Evolutionary conservation across 2,797 vertebrate genomes (phyloP), one percentile per base, ranked within the genome.

Genomic region (Craterocephalus amniculus): DNA sequence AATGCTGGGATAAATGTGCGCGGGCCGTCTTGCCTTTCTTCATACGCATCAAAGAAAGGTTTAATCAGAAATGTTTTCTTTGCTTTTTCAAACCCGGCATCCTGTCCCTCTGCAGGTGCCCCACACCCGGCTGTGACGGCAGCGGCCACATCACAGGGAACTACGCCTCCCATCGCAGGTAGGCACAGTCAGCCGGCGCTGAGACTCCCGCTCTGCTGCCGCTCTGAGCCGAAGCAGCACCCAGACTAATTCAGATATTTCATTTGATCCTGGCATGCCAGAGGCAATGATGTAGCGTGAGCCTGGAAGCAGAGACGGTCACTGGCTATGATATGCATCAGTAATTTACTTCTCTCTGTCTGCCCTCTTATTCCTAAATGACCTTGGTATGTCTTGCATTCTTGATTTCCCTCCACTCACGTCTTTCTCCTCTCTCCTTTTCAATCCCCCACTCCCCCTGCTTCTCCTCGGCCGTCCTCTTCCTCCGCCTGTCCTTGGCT

Each of bases 111-210:
- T 64, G 6, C 83, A 95, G 95, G 70, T 95, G 94, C 49, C 94
- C 98, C 40, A 99, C 98, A 76, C 98, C 98, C 35, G 98, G 98
- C 73, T 99, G 98, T 91, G 98, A 99, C 0, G 97, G 98, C 91
- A 99, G 97, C 0, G 98, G 98, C 88, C 98, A 99, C 93, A 98
- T 99, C 92, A 99, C 98, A 2, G 97, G 98, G 89, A 99, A 99
- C 94, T 99, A 99, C 89, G 98, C 98, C 83, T 99, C 98, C 79
- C 98, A 99, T 87, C 97, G 98, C 95, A 99, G 98, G 98, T 99
- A 90, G 2, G 58, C 18, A 35, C 49, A 24, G 10, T n/a, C 2
- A 22, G 26, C 54, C 51, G 62, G 27, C 48, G 0, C 62, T 64
- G 71, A 83, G 77, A 55, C 64, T 24, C 38, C 20, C n/a, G n/a